A percentile compares a stretch with the other conserved stretches of the same genome.
Conservation (phyloP, 2,888 invertebrate species). For the Pocota personata region DNA sequence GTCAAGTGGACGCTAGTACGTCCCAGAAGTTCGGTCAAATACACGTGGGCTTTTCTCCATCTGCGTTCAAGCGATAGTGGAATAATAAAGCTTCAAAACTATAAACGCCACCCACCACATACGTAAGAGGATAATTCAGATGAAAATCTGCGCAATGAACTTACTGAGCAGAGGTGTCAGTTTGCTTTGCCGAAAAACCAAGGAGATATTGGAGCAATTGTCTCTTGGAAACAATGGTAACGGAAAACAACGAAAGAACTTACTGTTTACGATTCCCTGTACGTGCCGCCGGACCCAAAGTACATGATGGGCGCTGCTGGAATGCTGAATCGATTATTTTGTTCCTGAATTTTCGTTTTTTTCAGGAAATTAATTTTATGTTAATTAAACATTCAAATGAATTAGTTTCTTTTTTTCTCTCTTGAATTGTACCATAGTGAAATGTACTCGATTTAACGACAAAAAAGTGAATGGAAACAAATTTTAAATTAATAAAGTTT, state of each 20-base stretch:
- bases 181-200: constrained; percentile 56
- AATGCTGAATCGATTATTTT: constrained; percentile 76
- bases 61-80: constrained; percentile 24
- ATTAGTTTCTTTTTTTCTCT: constrained; percentile 65
- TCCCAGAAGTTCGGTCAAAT: constrained; percentile 51
- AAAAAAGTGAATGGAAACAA: constrained; percentile 37
- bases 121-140: constrained; percentile 45
- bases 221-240: constrained; percentile 40
- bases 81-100: constrained; percentile 19
- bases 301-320: constrained; percentile 71
- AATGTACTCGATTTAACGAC: constrained; percentile 64
- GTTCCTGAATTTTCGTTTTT: constrained; percentile 58
- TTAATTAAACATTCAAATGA: constrained; percentile 44
- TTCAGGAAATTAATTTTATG: constrained; percentile 60
- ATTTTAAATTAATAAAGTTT: constrained; percentile 63
- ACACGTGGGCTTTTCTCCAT: constrained; percentile 35
- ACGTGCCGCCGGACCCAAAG: constrained; percentile 56
- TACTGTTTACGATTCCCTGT: constrained; percentile 63
- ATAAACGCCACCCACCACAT: constrained; percentile 23
- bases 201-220: constrained; percentile 44
- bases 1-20: constrained; percentile 47
- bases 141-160: constrained; percentile 48
- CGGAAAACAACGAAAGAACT: constrained; percentile 40
- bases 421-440: constrained; percentile 61
- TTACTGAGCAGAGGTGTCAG: constrained; percentile 47